phyloP scores from a whole-genome alignment of 2,797 vertebrate genomes.

The Nothura maculosa region DNA sequence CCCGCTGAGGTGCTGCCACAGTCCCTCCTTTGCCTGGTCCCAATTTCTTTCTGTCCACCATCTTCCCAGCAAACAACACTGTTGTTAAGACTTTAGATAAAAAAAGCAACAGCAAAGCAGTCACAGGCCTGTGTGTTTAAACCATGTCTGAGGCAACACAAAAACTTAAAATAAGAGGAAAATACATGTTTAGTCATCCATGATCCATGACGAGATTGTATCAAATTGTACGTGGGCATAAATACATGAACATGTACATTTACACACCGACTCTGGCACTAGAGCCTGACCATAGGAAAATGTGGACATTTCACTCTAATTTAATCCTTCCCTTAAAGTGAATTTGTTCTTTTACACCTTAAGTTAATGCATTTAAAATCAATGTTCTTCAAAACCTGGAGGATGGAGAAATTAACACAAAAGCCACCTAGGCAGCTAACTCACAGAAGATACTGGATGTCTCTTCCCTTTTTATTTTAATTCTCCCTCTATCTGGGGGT shows the following conservation, averaged over 20 bases:
- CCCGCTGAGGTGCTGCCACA: rapidly evolving
- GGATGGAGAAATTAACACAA: background rate
- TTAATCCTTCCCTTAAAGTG: background rate
- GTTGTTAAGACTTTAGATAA: background rate
- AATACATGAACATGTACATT: background rate
- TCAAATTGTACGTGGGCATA: background rate
- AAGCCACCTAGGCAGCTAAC: background rate
- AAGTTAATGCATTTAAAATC: background rate
- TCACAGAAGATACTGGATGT: background rate
- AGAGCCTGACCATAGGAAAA: background rate
- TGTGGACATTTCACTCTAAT: background rate
- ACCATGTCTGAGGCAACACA: background rate
- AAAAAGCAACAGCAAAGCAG: background rate
- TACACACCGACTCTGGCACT: background rate
- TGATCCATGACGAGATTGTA: background rate
- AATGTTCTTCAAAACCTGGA: background rate
- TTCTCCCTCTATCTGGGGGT: background rate
- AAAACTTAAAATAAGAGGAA: background rate
- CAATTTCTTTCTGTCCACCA: background rate
- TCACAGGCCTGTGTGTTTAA: background rate
- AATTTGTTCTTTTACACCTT: background rate
- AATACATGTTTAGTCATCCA: background rate
- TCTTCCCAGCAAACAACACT: background rate
- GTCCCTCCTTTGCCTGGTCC: rapidly evolving
- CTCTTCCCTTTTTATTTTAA: background rate